Percentiles rank a stretch among this genome's conserved stretches.
Evolutionary conservation across 2,797 vertebrate genomes (phyloP).

Genomic region (Tadarida brasiliensis): DNA sequence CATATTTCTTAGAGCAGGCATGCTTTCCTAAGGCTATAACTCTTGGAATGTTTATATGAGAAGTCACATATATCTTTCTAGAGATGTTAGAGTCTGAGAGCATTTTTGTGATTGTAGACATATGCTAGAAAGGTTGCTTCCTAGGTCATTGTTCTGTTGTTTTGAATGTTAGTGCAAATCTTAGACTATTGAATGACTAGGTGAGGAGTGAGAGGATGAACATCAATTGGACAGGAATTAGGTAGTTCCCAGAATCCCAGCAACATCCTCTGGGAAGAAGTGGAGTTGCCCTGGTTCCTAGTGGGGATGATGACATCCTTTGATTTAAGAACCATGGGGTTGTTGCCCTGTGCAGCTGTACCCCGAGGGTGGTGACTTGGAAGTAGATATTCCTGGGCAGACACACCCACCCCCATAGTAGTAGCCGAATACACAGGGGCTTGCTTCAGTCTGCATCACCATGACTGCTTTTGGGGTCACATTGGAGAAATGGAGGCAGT

Average conservation of each 20-base stretch:
- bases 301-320: background rate
- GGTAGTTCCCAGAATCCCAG: background rate
- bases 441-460: background rate
- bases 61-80: background rate
- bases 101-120: background rate
- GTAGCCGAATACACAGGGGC: background rate
- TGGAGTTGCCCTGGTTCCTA: background rate
- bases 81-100: background rate
- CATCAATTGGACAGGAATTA: background rate
- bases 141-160: background rate
- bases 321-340: background rate
- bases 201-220: background rate
- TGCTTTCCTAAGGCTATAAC: background rate
- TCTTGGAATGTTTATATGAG: background rate
- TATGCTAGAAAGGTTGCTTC: background rate
- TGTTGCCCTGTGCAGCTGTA: background rate
- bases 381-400: background rate
- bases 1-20: background rate
- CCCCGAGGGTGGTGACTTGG: background rate
- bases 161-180: background rate
- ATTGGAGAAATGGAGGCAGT: background rate
- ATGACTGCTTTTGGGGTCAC: background rate
- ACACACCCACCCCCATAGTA: background rate
- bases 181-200: background rate
- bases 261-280: background rate